Base-by-base conservation (phyloP, 2,113 vertebrate genomes). In the Struthio camelus region DNA sequence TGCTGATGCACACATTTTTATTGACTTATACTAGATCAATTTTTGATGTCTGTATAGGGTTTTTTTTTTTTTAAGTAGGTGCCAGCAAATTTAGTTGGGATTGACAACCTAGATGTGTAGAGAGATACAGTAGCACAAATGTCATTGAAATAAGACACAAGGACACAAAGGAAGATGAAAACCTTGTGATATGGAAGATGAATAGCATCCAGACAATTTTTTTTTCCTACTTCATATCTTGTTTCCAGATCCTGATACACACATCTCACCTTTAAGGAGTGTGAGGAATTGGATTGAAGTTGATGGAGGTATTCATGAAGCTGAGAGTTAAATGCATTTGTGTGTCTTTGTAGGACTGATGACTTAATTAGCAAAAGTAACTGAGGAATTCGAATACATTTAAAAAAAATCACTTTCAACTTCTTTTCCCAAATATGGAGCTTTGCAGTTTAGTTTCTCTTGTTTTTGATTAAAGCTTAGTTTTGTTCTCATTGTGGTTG, bases 71-170 rank as follows among this genome's bases (percentile, higher is more conserved):
- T 3, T 28, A 36, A 80, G 67, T 58, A 85, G 66, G 75, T 18
- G 22, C 11, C 18, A 59, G 38, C 46, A 85, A 66, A 62, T 69
- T 42, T 13, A 18, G 48, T 6, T 66, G 86, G 54, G 46, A 75
- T 62, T 92, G 96, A 70, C 90, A 62, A 32, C n/a, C 2, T 10
- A 10, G 62, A 44, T 51, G 64, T 38, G 88, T 9, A 62, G 40
- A 59, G 72, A 23, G 23, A 82, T 14, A 11, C 17, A 36, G 71
- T 3, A 38, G 64, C 53, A 22, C 3, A 22, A 70, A 53, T 58
- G 85, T 61, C 88, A 92, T 30, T 95, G 91, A 48, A 83, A 48
- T 56, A 82, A 73, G 89, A 36, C 80, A 14, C 72, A 89, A 95
- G 91, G 93, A 81, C 94, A 93, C 4, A 3, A 6, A 54, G 59